These are phyloP conservation scores for Dasyornis broadbenti DNA, from an alignment of 2,113 vertebrate genomes.

Conservation along the genomic window DNA sequence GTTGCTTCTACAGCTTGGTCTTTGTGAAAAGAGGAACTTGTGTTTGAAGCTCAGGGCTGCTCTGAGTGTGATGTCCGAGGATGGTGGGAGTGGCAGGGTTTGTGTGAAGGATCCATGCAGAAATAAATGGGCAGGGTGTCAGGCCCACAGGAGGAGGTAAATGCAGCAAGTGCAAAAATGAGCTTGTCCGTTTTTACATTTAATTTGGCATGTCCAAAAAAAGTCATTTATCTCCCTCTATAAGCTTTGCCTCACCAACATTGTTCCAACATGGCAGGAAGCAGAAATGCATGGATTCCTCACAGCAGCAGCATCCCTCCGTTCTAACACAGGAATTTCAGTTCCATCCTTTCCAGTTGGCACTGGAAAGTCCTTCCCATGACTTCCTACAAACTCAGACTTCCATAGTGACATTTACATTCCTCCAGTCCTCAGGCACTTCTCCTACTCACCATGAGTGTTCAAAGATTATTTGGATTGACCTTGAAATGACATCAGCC, in stretches of 20 bases:
- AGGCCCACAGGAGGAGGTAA: background rate
- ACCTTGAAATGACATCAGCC: background rate
- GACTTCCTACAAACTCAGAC: background rate
- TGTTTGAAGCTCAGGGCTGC: background rate
- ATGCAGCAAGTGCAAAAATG: background rate
- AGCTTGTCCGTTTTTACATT: background rate
- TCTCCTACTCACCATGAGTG: background rate
- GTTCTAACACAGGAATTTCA: background rate
- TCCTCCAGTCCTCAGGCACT: background rate
- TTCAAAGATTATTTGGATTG: background rate
- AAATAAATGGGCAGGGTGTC: background rate
- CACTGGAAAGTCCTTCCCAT: background rate
- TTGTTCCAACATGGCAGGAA: background rate
- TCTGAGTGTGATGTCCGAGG: background rate
- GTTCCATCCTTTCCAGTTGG: background rate
- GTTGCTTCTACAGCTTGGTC: background rate
- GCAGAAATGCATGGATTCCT: background rate
- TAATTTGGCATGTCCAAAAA: background rate
- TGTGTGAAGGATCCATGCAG: background rate
- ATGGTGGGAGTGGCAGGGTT: background rate
- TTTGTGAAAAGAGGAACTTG: background rate
- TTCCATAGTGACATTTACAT: background rate
- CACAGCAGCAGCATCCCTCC: background rate
- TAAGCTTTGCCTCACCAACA: background rate
- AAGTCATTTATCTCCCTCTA: background rate